Evolutionary conservation across 2,113 vertebrate genomes (phyloP).

Genomic region (Malurus melanocephalus): DNA sequence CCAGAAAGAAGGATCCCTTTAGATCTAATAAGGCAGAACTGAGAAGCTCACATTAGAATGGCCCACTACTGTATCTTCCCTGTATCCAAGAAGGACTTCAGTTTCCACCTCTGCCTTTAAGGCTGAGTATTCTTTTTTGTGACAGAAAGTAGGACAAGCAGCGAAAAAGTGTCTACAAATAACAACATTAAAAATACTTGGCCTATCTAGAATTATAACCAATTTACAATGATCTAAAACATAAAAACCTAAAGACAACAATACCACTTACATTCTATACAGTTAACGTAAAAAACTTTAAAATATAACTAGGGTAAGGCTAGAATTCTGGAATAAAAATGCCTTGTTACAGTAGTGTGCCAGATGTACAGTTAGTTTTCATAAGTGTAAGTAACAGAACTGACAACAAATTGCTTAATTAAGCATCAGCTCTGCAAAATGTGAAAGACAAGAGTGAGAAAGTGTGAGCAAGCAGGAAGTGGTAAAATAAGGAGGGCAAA

Average conservation of each 20-base stretch:
- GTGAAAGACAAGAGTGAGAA: background rate
- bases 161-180: background rate
- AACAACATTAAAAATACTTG: background rate
- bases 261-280: background rate
- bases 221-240: background rate
- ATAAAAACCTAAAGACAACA: background rate
- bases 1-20: background rate
- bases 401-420: background rate
- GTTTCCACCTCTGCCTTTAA: slow-evolving; percentile 10
- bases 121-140: background rate
- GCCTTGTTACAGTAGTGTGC: background rate
- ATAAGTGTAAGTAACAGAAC: background rate
- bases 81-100: slow-evolving; percentile 5
- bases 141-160: background rate
- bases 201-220: background rate
- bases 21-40: background rate
- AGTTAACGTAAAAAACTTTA: background rate
- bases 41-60: background rate
- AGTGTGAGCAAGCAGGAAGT: background rate
- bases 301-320: background rate
- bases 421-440: background rate
- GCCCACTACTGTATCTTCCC: background rate
- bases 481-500: background rate
- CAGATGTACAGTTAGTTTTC: background rate
- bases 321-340: background rate